Evolutionary conservation across 2,797 vertebrate species (phyloP), one percentile per base, ranked within the genome.

Genomic region (Danio aesculapii): DNA sequence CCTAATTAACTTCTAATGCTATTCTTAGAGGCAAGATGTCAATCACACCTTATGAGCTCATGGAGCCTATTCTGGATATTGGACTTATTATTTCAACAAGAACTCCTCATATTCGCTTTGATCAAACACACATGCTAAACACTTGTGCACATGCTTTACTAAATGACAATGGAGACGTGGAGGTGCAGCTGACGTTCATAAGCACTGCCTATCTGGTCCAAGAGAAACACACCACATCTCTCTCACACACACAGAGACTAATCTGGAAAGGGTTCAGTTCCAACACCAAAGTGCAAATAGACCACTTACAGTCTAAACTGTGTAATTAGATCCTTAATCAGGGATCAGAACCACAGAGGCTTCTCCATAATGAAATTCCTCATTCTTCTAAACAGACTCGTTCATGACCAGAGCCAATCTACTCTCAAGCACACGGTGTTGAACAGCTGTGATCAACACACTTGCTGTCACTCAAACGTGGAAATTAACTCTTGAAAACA

Each of bases 241-340:
- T 6, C 14, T 53, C 53, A 64, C 68, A 39, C 83, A 75, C 58
- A 72, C 75, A 78, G 8, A 49, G 50, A 74, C 67, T 78, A 75
- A 81, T 81, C 75, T 70, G 71, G 63, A 72, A 78, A 63, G 83
- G 90, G 88, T 90, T 90, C 86, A 86, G 85, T 90, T 92, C 85
- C 90, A 92, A 88, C 90, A 89, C 74, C 85, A 84, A 72, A 90
- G 92, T 93, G 93, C 92, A 94, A 95, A 94, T 94, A 91, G 91
- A 90, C 92, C 88, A 93, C 92, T 95, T 94, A 94, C 92, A 92
- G 87, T 92, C 91, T 94, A 92, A 94, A 95, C 87, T 92, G 90
- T 82, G 91, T 89, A 92, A 95, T 95, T 94, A 94, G 92, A 94
- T 92, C 90, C 88, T 86, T 92, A 94, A 95, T 93, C 91, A 88